Base-by-base conservation (phyloP, 2,797 vertebrate species). In the Spondyliosoma cantharus region DNA sequence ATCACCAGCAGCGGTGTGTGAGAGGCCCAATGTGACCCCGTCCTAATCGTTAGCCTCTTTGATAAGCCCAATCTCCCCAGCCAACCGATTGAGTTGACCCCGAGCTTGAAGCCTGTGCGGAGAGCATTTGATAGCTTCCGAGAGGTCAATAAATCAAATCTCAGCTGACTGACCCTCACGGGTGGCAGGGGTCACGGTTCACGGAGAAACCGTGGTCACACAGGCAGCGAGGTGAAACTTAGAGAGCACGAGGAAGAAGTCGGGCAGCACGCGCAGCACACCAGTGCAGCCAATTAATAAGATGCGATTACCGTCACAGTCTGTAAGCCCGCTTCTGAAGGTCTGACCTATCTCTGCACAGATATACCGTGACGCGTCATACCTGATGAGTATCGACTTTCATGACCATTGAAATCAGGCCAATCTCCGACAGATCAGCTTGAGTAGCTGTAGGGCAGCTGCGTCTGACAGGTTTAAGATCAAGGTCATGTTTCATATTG, bases 141-240 rank as follows among this genome's bases (percentile, higher is more conserved):
- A 58, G 57, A 72, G 75, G 81, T 89, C 84, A 84, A 75, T 89
- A 78, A 89, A 93, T 90, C 86, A 92, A 88, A 82, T 84, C 68
- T 74, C 7, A 52, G 80, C 43, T 63, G 74, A 56, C 60, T 62
- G 82, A 76, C 80, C 29, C 29, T 78, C 49, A 24, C 48, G 56
- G 59, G 58, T 24, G 3, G 69, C 0, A n/a, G 48, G 19, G 69
- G 67, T 67, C 37, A 56, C 4, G 27, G 86, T 66, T 90, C 83
- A 80, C 1, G 74, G 86, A 75, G 78, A 46, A 67, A 15, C 8
- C 12, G 11, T 13, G 4, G 0, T 42, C 80, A 49, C 58, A 19
- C 5, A 54, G 66, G 42, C 43, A 12, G 50, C 24, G 22, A 65
- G 5, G 27, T 71, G 17, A 46, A 58, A 25, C 17, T 17, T 22